Percentiles rank a stretch among this genome's conserved stretches.
phyloP scores from a whole-genome alignment of 2,113 vertebrate species.

The Neotragus pygmaeus region DNA sequence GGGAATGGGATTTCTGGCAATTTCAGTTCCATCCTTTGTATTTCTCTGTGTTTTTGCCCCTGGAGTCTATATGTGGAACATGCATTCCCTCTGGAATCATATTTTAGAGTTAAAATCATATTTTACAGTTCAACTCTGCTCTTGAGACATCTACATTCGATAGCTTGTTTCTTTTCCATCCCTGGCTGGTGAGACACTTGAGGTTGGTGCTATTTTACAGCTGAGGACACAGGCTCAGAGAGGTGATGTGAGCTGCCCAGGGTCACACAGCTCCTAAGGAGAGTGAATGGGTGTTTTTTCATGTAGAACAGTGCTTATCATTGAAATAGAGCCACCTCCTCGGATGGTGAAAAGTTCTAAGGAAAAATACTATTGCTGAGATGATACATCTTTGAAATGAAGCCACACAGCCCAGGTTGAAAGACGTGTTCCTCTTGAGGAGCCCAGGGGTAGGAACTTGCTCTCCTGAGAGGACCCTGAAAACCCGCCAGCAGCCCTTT shows the following conservation, averaged over 20 bases:
- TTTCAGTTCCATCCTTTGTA: neutral
- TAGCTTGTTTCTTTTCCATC: neutral
- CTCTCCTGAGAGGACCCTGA: slow-evolving; percentile 46
- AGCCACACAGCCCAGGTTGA: neutral
- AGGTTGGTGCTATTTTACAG: neutral
- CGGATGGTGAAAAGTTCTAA: neutral
- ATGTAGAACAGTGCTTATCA: neutral
- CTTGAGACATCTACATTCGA: accelerated
- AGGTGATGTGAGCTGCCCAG: neutral
- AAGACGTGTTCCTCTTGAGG: slow-evolving; percentile 14
- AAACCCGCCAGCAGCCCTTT: slow-evolving; percentile 51
- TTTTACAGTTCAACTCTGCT: neutral
- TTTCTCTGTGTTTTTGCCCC: neutral
- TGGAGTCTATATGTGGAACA: neutral
- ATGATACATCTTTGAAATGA: neutral
- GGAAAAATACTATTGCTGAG: neutral
- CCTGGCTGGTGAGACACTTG: neutral
- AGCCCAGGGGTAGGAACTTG: slow-evolving; percentile 50
- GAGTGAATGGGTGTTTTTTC: too few species aligned
- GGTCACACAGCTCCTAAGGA: neutral
- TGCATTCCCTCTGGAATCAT: neutral
- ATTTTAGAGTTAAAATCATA: neutral
- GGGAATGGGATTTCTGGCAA: neutral
- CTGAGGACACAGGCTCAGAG: neutral
- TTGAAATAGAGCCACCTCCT: neutral